Evolutionary conservation across 2,113 vertebrate genomes (phyloP).

Genomic region (Etheostoma cragini): DNA sequence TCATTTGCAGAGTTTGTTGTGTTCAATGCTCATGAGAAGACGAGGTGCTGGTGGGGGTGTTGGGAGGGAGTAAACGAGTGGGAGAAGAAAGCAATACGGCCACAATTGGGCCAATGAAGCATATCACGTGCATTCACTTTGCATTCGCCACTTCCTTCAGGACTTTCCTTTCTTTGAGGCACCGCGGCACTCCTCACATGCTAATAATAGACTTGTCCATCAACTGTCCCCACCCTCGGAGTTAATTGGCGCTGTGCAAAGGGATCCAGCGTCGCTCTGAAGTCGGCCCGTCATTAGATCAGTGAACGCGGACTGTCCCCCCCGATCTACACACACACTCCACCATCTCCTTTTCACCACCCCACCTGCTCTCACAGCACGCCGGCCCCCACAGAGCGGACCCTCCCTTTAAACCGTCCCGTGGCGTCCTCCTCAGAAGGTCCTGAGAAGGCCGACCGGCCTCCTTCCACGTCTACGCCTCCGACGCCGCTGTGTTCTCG

Average conservation of each 20-base stretch:
- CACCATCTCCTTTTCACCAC: slow-evolving; percentile 43
- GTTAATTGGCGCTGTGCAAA: slow-evolving; percentile 83
- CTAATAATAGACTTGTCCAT: slow-evolving; percentile 87
- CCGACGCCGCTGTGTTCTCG: slow-evolving; percentile 34
- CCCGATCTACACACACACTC: slow-evolving; percentile 62
- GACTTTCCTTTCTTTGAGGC: slow-evolving; percentile 79
- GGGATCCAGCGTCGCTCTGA: slow-evolving; percentile 72
- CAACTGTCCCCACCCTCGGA: slow-evolving; percentile 82
- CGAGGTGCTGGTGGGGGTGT: not conserved
- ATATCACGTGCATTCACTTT: slow-evolving; percentile 76
- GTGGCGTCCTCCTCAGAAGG: slow-evolving; percentile 59
- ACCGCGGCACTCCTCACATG: slow-evolving; percentile 71
- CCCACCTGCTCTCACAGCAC: slow-evolving; percentile 81
- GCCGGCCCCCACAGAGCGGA: slow-evolving; percentile 40
- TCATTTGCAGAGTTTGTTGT: slow-evolving; percentile 64
- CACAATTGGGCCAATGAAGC: slow-evolving; percentile 83
- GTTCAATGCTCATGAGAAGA: slow-evolving; percentile 47
- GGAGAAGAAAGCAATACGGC: slow-evolving; percentile 58
- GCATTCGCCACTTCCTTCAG: slow-evolving; percentile 77
- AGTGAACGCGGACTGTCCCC: slow-evolving; percentile 74
- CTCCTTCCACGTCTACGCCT: slow-evolving; percentile 69
- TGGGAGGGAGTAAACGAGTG: slow-evolving; percentile 23
- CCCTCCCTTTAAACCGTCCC: slow-evolving; percentile 59
- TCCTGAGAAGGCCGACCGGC: slow-evolving; percentile 66
- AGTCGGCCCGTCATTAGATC: slow-evolving; percentile 84